Conservation (phyloP, 2,888 invertebrate species). For the Pterostichus madidus region DNA sequence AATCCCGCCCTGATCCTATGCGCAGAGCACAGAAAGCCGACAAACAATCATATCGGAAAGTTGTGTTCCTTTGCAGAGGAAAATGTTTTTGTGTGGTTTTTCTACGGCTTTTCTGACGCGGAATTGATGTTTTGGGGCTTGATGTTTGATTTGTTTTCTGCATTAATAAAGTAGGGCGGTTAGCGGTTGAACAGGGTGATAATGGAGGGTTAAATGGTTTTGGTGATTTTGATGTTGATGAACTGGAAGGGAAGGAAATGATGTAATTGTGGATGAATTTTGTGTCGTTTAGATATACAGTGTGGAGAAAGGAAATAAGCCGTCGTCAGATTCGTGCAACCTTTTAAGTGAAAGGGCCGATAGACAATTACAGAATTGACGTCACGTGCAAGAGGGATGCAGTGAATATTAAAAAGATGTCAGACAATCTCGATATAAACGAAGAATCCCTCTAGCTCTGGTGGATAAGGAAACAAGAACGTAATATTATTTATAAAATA, state of each 20-base stretch:
- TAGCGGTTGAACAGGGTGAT: background rate
- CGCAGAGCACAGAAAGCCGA: background rate
- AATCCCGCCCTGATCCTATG: background rate
- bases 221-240: background rate
- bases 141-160: constrained; percentile 15
- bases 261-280: too few relatives aligned
- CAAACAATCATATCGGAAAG: constrained; percentile 15
- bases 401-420: too few relatives aligned
- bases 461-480: too few relatives aligned
- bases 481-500: too few relatives aligned
- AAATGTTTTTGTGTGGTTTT: constrained; percentile 2
- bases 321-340: too few relatives aligned
- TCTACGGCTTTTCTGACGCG: background rate
- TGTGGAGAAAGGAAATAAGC: too few relatives aligned
- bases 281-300: too few relatives aligned
- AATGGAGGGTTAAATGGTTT: background rate
- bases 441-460: too few relatives aligned
- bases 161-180: constrained; percentile 3
- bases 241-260: background rate
- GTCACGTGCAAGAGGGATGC: too few relatives aligned
- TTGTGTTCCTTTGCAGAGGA: constrained; percentile 5
- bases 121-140: background rate
- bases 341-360: too few relatives aligned
- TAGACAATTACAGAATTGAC: too few relatives aligned
- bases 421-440: too few relatives aligned